These are phyloP conservation scores for Physocephala rufipes DNA, from an alignment of 2,888 invertebrate species.

Conservation along the genomic window DNA sequence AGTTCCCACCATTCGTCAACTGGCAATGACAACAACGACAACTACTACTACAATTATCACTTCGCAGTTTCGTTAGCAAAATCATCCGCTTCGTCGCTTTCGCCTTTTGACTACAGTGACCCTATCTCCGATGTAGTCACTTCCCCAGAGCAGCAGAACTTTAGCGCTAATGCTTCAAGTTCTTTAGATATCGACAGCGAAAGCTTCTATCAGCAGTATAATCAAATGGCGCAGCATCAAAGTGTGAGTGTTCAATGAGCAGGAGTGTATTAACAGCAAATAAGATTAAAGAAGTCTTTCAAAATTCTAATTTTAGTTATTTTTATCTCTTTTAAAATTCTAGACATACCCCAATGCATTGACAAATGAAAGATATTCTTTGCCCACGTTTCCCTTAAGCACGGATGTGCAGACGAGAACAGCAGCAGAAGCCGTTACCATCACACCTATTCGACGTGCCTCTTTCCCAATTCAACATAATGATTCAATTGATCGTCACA, in stretches of 20 bases:
- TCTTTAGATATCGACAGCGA: constrained; percentile 45
- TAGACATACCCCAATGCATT: constrained; percentile 60
- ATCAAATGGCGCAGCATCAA: constrained; percentile 51
- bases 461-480: constrained; percentile 68
- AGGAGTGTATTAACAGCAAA: neutral
- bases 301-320: neutral
- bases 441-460: constrained; percentile 48
- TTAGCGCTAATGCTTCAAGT: constrained; percentile 38
- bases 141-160: constrained; percentile 47
- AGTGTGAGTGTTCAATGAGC: constrained; percentile 54
- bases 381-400: constrained; percentile 76
- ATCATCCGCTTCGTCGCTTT: constrained; percentile 53
- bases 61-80: constrained; percentile 61
- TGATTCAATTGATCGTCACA: constrained; percentile 71
- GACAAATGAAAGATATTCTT: constrained; percentile 74
- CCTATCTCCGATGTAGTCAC: constrained; percentile 68
- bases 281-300: neutral
- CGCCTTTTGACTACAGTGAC: constrained; percentile 63
- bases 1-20: constrained; percentile 29
- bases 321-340: constrained; percentile 4
- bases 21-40: constrained; percentile 47
- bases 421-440: constrained; percentile 24
- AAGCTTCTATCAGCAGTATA: constrained; percentile 53
- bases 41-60: constrained; percentile 56
- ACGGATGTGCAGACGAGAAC: constrained; percentile 71